phyloP scores from a whole-genome alignment of 2,888 invertebrate genomes.

The Stegana nigrithorax region DNA sequence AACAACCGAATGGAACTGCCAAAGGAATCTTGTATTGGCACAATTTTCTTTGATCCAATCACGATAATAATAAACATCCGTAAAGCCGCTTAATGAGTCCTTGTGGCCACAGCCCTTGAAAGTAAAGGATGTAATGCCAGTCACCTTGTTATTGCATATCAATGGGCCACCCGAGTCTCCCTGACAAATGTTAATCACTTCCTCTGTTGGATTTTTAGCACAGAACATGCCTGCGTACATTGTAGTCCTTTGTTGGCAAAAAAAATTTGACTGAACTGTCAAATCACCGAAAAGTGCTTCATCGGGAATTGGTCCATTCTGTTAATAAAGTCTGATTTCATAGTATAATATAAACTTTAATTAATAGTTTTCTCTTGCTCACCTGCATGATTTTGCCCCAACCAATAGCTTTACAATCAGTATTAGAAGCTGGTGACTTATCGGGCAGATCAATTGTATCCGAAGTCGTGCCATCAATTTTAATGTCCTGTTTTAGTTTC shows the following conservation, averaged over 20 bases:
- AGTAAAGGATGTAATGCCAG: slow-evolving; percentile 51
- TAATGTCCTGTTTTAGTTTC: not conserved
- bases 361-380: not conserved
- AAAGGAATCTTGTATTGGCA: too few relatives aligned
- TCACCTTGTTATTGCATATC: slow-evolving; percentile 32
- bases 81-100: slow-evolving; percentile 37
- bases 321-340: too few relatives aligned
- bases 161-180: slow-evolving; percentile 57
- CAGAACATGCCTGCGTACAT: slow-evolving; percentile 40
- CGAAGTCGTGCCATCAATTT: not conserved
- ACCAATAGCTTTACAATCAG: slow-evolving; percentile 42
- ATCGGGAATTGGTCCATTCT: slow-evolving; percentile 45
- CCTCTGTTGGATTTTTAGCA: slow-evolving; percentile 34
- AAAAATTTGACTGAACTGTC: slow-evolving; percentile 12
- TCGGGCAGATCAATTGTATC: slow-evolving; percentile 22
- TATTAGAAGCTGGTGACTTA: not conserved
- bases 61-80: slow-evolving; percentile 37
- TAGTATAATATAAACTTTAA: not conserved
- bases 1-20: too few relatives aligned
- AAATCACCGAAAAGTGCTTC: slow-evolving; percentile 43
- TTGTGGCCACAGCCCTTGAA: slow-evolving; percentile 39
- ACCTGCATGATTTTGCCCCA: slow-evolving; percentile 51
- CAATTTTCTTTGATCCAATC: slow-evolving; percentile 39
- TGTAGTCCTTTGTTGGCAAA: slow-evolving; percentile 21
- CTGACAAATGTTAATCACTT: slow-evolving; percentile 44